Base-by-base conservation (phyloP, 1,140 invertebrate species). In the Schlechtendalia chinensis region DNA sequence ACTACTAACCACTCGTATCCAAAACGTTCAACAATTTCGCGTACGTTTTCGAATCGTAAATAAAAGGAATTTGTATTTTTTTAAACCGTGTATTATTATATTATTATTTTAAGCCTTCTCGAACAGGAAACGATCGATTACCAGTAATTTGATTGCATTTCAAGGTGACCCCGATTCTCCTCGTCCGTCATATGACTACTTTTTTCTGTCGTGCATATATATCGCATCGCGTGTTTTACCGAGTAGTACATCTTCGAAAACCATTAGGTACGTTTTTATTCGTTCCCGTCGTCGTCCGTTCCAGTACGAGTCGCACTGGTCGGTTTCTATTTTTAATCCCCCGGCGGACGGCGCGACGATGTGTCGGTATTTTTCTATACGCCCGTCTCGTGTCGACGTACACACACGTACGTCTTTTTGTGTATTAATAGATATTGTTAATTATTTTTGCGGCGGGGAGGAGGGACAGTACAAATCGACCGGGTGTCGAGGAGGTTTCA, bases 311-410 rank as follows among this genome's bases (percentile, higher is more conserved):
- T 69, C 45, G 14, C 45, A 27, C 29, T 5, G 47, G 67, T 67
- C 32, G 17, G 24, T 69, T 69, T 69, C 67, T 69, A 69, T 69
- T 69, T 69, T 27, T 69, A 69, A 69, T 17, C 24, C 45, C n/a
- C 14, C 45, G 12, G 67, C 27, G 47, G 11, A 50, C 45, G 67
- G 24, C 67, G 22, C 39, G 45, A 50, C 67, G 50, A 69, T 69
- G 67, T 27, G 22, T n/a, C n/a, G 5, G 45, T 69, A 59, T 1
- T 24, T 69, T 50, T 24, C 22, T 50, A 39, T 39, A 10, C 22
- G 47, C 67, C 27, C 45, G 1, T 50, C 65, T 69, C 54, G 12
- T 11, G 5, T 17, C 59, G 24, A 11, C 12, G 29, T 39, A 39
- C 32, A 39, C 32, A 39, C 16, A 69, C 6, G 17, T 59, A 27